Percentiles rank a stretch among this genome's conserved stretches.
Conservation (phyloP, 2,113 vertebrate genomes). For the Chauna torquata region DNA sequence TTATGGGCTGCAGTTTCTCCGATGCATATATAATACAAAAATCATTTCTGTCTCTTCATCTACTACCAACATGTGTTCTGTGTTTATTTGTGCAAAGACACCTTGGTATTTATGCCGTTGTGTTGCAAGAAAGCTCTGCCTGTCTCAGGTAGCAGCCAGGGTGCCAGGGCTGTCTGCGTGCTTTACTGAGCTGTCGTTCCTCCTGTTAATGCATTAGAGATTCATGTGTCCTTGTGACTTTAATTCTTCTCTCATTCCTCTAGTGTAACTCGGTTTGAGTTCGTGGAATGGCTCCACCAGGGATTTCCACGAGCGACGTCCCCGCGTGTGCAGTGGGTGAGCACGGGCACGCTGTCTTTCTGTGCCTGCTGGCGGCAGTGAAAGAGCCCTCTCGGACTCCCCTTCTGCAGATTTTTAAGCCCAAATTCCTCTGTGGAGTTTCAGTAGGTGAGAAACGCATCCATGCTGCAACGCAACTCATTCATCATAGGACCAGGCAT, state of each 20-base stretch:
- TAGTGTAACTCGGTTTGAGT: neutral
- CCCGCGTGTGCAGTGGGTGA: neutral
- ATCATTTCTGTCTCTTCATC: neutral
- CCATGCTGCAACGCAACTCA: neutral
- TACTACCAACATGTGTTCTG: too few relatives aligned
- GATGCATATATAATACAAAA: neutral
- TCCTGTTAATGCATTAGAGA: accelerated
- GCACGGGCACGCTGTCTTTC: neutral
- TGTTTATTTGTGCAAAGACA: neutral
- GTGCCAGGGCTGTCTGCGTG: neutral
- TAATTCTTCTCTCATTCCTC: neutral
- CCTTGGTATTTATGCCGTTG: accelerated
- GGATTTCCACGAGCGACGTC: accelerated
- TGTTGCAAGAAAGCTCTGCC: neutral
- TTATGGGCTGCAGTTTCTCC: neutral
- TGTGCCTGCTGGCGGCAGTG: accelerated
- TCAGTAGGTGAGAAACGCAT: neutral
- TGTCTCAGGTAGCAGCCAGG: accelerated
- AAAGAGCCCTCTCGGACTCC: neutral
- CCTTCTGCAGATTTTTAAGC: neutral
- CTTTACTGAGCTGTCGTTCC: accelerated
- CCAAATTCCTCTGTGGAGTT: neutral
- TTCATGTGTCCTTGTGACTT: neutral
- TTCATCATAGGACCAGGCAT: neutral
- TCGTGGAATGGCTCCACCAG: neutral